phyloP scores from a whole-genome alignment of 2,113 vertebrate species.

The Vanacampus margaritifer region DNA sequence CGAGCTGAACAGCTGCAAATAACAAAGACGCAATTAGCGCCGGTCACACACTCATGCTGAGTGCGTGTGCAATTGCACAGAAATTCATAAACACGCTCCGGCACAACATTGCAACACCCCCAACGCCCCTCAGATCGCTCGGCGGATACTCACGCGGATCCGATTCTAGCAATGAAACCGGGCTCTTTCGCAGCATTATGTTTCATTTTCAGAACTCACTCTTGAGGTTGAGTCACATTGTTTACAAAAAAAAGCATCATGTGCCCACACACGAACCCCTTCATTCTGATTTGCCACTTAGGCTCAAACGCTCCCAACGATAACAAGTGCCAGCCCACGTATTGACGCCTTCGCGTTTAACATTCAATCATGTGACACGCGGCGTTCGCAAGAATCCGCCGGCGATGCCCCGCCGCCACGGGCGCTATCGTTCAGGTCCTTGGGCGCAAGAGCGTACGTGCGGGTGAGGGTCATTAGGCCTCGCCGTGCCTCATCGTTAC shows the following conservation, averaged over 20 bases:
- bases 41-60: constrained; percentile 15
- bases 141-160: constrained; percentile 15
- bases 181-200: constrained; percentile 43
- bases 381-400: constrained; percentile 22
- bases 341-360: constrained; percentile 12
- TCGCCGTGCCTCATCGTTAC: constrained; percentile 23
- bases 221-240: constrained; percentile 60
- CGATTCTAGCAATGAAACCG: constrained; percentile 36
- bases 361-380: constrained; percentile 18
- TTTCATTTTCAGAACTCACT: constrained; percentile 54
- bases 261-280: constrained; percentile 44
- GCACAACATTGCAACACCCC: neutral
- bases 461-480: constrained; percentile 36
- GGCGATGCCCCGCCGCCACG: constrained; percentile 4
- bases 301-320: constrained; percentile 17
- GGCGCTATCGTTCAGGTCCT: constrained; percentile 27
- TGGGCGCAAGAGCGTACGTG: constrained; percentile 10
- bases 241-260: constrained; percentile 44
- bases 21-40: constrained; percentile 35
- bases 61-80: constrained; percentile 23
- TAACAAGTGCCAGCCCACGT: constrained; percentile 9
- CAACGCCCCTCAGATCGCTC: neutral
- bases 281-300: constrained; percentile 36
- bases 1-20: constrained; percentile 33
- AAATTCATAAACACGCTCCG: constrained; percentile 6